Conservation (phyloP, 1,140 invertebrate genomes). For the Aporrectodea caliginosa region DNA sequence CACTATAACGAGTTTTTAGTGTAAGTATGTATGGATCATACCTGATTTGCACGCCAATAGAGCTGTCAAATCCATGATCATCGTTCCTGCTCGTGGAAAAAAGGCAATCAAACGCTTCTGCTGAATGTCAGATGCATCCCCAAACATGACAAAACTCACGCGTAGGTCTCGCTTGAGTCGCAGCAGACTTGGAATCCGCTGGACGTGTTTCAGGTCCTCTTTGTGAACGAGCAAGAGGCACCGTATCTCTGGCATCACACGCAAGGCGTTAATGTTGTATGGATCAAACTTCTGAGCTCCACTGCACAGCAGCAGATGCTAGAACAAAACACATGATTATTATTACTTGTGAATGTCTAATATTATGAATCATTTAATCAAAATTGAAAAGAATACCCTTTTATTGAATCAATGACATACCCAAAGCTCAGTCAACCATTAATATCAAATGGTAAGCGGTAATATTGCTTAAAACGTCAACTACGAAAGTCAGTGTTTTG, state of each 20-base stretch:
- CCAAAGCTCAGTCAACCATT: too few relatives aligned
- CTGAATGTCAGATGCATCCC: neutral
- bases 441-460: too few relatives aligned
- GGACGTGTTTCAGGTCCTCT: conserved; percentile 10
- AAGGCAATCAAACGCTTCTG: conserved; percentile 1
- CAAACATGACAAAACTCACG: neutral
- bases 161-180: conserved; percentile 13
- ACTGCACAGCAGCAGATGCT: neutral
- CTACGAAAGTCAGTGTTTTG: too few relatives aligned
- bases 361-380: too few relatives aligned
- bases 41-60: conserved; percentile 22
- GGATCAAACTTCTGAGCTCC: conserved; percentile 11
- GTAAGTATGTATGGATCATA: too few relatives aligned
- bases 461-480: too few relatives aligned
- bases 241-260: conserved; percentile 9
- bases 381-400: too few relatives aligned
- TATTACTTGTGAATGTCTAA: too few relatives aligned
- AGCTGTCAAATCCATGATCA: conserved; percentile 15
- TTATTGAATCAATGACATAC: too few relatives aligned
- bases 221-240: conserved; percentile 13
- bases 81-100: conserved; percentile 16
- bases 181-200: conserved; percentile 10
- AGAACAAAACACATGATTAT: too few relatives aligned
- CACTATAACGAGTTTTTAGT: too few relatives aligned
- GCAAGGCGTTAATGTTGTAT: conserved; percentile 5